Evolutionary conservation across 2,113 vertebrate genomes (phyloP).

Genomic region (Neopipo cinnamomea): DNA sequence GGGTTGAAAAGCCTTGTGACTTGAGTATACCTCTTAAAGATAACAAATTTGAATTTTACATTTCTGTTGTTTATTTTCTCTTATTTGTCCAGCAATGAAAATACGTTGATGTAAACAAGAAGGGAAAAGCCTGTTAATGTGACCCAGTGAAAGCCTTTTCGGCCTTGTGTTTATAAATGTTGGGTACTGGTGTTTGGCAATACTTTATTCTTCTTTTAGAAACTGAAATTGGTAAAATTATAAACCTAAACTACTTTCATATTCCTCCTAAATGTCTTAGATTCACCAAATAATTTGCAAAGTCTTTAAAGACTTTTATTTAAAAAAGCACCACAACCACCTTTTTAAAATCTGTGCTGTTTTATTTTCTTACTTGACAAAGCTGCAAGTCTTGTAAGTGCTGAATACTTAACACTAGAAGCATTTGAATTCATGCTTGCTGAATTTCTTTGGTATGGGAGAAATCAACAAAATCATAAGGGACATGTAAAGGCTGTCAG

Average conservation of each 20-base stretch:
- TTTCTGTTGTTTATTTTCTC: neutral
- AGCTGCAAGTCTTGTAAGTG: neutral
- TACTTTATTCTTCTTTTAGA: neutral
- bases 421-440: neutral
- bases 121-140: neutral
- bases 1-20: conserved; percentile 12
- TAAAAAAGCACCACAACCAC: neutral
- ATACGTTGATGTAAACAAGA: neutral
- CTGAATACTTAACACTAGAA: neutral
- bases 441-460: neutral
- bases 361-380: neutral
- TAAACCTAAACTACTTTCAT: neutral
- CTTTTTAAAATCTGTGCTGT: neutral
- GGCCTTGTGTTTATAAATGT: neutral
- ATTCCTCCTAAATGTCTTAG: neutral
- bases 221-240: neutral
- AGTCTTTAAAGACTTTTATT: neutral
- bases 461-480: neutral
- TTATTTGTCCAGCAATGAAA: neutral
- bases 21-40: neutral
- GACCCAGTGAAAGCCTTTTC: neutral
- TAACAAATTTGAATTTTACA: neutral
- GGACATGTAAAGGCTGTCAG: neutral
- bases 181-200: neutral
- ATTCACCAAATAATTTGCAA: neutral